phyloP scores from a whole-genome alignment of 2,113 vertebrate species.

The Poeciliopsis occidentalis region DNA sequence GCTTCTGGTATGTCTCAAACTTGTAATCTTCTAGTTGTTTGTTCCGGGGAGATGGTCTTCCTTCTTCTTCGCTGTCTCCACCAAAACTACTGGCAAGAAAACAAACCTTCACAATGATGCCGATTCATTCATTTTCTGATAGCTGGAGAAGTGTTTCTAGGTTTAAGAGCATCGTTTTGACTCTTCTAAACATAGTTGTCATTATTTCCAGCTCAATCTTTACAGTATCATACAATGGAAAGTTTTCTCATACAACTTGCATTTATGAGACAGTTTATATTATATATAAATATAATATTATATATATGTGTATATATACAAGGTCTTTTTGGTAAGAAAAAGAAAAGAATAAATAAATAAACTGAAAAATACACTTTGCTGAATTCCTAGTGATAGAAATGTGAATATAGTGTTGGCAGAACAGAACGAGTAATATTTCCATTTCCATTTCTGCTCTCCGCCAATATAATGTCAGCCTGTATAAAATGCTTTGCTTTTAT shows the following conservation, averaged over 20 bases:
- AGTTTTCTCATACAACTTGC: background rate
- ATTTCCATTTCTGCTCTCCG: background rate
- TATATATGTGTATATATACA: background rate
- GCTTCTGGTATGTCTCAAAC: background rate
- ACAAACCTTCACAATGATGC: background rate
- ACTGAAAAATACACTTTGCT: no score
- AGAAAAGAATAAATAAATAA: no score
- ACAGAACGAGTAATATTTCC: background rate
- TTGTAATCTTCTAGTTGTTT: background rate
- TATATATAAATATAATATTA: background rate
- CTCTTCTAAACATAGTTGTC: background rate
- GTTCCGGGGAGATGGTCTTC: background rate
- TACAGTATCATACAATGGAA: background rate
- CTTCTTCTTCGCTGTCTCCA: no score
- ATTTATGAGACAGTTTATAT: background rate
- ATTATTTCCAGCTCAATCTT: no score
- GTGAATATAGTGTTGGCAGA: no score
- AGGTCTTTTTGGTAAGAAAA: background rate
- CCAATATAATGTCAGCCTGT: background rate
- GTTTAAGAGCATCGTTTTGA: background rate
- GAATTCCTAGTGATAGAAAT: no score
- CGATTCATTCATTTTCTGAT: background rate
- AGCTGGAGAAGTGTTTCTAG: background rate
- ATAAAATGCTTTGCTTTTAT: background rate
- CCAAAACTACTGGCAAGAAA: background rate